phyloP scores from a whole-genome alignment of 2,888 invertebrate species.

The Troides aeacus region DNA sequence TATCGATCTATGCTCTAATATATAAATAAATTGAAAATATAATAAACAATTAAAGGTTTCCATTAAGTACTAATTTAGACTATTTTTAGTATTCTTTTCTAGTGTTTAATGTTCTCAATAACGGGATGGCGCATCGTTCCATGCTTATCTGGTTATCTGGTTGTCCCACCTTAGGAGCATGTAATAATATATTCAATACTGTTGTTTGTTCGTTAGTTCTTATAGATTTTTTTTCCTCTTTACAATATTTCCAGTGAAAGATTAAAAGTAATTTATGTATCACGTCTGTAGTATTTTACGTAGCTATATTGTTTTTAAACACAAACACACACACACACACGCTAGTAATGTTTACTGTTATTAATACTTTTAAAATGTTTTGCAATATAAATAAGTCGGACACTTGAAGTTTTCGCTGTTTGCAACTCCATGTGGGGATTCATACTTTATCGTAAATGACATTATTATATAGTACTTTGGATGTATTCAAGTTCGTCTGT shows the following conservation, averaged over 20 bases:
- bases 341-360: conserved; percentile 24
- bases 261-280: conserved; percentile 9
- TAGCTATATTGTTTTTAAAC: conserved; percentile 6
- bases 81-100: conserved; percentile 28
- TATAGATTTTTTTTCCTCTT: conserved; percentile 4
- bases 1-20: conserved; percentile 28
- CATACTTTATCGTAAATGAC: conserved; percentile 27
- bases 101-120: conserved; percentile 25
- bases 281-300: conserved; percentile 17
- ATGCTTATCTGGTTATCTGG: conserved; percentile 10
- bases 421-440: conserved; percentile 25
- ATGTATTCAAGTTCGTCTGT: conserved; percentile 48
- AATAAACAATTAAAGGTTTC: conserved; percentile 31
- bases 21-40: conserved; percentile 41
- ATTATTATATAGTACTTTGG: conserved; percentile 33
- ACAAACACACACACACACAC: conserved; percentile 4
- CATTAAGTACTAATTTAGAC: conserved; percentile 28
- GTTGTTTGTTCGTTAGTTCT: conserved; percentile 18
- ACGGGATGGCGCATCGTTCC: conserved; percentile 25
- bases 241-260: conserved; percentile 12
- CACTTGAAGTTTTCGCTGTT: conserved; percentile 33
- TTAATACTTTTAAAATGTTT: conserved; percentile 25
- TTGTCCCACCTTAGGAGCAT: conserved; percentile 7
- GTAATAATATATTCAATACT: conserved; percentile 1
- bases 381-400: conserved; percentile 35